Base-by-base conservation (phyloP, 2,797 vertebrate species). In the Enteromius fasciolatus region DNA sequence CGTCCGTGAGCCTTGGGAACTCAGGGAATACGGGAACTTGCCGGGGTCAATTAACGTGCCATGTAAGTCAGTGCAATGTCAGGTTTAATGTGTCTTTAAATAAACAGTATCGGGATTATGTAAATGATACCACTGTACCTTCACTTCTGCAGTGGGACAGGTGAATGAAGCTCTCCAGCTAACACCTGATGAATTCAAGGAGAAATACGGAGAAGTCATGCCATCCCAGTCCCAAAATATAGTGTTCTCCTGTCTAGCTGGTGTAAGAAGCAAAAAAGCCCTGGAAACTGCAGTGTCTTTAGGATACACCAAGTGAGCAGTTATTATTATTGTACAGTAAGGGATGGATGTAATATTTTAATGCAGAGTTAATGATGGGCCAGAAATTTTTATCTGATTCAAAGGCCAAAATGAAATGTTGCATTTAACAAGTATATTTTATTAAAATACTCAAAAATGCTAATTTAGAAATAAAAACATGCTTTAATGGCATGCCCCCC, bases 1-100 rank as follows among this genome's bases (percentile, higher is more conserved):
- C 75, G 97, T 99, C 72, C 93, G 97, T 84, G 97, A 99, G 83
- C 94, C 94, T 20, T 98, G 95, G 96, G 98, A 99, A 92, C 91
- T 97, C 72, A 84, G 94, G 25, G 94, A 95, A 75, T 93, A 92
- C 74, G 97, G 97, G 64, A 91, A 89, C 87, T 98, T 99, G 86
- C 96, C 96, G 0, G 95, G 94, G 0, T 94, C 97, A 0, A 25
- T 98, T 54, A 97, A 97, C 81, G 94, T 99, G 23, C 97, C 97
- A 15, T 0, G 97, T 99, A 92, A 96, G 94, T 92, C 76, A 28
- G n/a, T 25, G 41, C 5, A 11, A 33, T 33, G 31, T 33, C 31
- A 48, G 33, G 54, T 39, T 39, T 39, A 39, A 9, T 39, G 39
- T 39, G 39, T 39, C 39, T 39, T 39, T 39, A 39, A 39, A 7